Evolutionary conservation across 2,888 invertebrate genomes (phyloP), one percentile per base, ranked within the genome.

Genomic region (Latrodectus hesperus): DNA sequence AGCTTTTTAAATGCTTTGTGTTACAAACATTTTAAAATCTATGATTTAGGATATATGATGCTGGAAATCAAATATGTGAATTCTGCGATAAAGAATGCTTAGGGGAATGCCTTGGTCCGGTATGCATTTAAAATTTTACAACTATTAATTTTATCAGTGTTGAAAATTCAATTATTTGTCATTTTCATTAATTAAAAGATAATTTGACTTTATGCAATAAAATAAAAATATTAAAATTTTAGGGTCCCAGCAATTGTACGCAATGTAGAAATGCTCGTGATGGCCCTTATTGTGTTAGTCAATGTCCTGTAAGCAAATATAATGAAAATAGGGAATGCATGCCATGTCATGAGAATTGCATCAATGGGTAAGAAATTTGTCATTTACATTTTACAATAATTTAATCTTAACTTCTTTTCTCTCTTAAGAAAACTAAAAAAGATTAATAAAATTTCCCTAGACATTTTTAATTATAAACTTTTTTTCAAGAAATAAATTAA

Each of bases 71-170:
- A 90, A 94, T 94, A 55, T 99, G 99, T 93, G 95, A 96, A 91
- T 94, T 94, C 85, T 99, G 99, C 91, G 96, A 99, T 92, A 94
- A 95, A 17, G 97, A 99, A 92, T 99, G 99, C 92, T 94, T 95
- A 55, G 94, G 94, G 16, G 96, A 96, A 0, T 99, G 99, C 91
- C 93, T 93, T 0, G 98, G 99, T 1, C 96, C 98, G 0, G 93
- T 93, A 90, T 64, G 84, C 74, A 70, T 52, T 60, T n/a, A 16
- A n/a, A 53, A 49, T 14, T 74, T 88, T 55, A 11, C 6, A 12
- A 60, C n/a, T 60, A 60, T n/a, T 9, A n/a, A 60, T 11, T 60
- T 60, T 60, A 60, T 72, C n/a, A 60, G 6, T 60, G 0, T 60
- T 60, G 6, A 60, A 10, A 60, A 60, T 0, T 75, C 9, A 72